Evolutionary conservation across 2,888 invertebrate genomes (phyloP), one percentile per base, ranked within the genome.

Genomic region (Drosophila nigritarsus): DNA sequence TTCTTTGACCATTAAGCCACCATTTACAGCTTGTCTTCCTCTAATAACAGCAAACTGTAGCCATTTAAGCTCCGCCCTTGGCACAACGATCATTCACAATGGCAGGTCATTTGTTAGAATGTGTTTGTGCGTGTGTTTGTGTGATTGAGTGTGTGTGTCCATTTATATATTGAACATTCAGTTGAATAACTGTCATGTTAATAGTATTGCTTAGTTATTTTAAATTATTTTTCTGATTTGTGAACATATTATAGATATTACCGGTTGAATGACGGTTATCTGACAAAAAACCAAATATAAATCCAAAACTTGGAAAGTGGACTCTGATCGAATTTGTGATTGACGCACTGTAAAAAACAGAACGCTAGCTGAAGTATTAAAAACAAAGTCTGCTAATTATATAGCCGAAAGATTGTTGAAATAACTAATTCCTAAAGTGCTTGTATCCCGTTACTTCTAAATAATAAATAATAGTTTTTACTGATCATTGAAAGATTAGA

Each of bases 51-150:
- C 85, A 90, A 90, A 90, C 83, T 91, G 91, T 87, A 83, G 81
- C 80, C 82, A 78, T 74, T 81, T 81, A 84, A 82, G 91, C 91
- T 91, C 91, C 91, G 91, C 91, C 91, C 90, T 80, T 81, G 60
- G 54, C 69, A 56, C 38, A 38, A 45, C 70, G 87, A 87, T 87
- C 89, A 51, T 53, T 72, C 56, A 75, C 78, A 85, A 83, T 81
- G 81, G 81, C 82, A 83, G 87, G 78, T 78, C 74, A 40, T 48
- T 20, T 29, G 34, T 32, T 40, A 15, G 7, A 29, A 7, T 38
- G 27, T 34, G 50, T 53, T 13, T 34, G 34, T 13, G 18, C 2
- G 20, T 32, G 11, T 24, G 11, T 30, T 15, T 9, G 38, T 38
- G 45, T 45, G 24, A 11, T 5, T 18, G 34, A 4, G 8, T 15